Percentiles rank a stretch among this genome's conserved stretches.
phyloP scores from a whole-genome alignment of 2,113 vertebrate genomes.

The Thryonomys swinderianus region DNA sequence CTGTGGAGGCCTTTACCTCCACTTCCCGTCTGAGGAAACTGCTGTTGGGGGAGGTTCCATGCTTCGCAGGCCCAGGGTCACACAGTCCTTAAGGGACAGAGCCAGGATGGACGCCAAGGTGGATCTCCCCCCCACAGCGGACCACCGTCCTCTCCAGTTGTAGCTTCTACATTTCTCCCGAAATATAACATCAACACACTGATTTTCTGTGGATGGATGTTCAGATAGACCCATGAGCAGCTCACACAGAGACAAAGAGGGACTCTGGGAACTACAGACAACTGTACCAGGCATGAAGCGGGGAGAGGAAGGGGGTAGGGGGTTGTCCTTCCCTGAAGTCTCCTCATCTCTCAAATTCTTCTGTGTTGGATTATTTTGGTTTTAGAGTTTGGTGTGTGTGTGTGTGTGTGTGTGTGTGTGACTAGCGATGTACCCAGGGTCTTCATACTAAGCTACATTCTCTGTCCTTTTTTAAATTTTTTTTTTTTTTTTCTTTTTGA shows the following conservation, averaged over 20 bases:
- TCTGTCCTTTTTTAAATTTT: not conserved
- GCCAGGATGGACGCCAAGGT: not conserved
- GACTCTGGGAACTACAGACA: not conserved
- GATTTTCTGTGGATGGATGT: not conserved
- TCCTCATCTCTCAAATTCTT: not conserved
- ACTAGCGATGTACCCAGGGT: not conserved
- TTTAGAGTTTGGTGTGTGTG: not conserved
- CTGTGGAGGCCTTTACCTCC: not conserved
- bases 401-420: not conserved
- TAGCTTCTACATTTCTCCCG: not conserved
- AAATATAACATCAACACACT: not conserved
- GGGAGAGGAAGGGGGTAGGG: not conserved
- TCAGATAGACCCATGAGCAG: not conserved
- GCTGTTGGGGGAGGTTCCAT: not conserved
- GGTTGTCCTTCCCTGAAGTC: not conserved
- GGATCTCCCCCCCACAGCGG: too few relatives aligned
- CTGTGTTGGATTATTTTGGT: not conserved
- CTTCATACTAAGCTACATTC: not conserved
- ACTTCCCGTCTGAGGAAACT: not conserved
- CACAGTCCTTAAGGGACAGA: not conserved
- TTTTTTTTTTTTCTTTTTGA: not conserved
- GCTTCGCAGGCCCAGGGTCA: not conserved
- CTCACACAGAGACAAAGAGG: not conserved
- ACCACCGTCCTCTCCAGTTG: not conserved
- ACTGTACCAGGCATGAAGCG: not conserved